A percentile compares a stretch with the other conserved stretches of the same genome.
These are phyloP conservation scores for Scaeva pyrastri DNA, from an alignment of 2,888 invertebrate species.

Conservation along the genomic window DNA sequence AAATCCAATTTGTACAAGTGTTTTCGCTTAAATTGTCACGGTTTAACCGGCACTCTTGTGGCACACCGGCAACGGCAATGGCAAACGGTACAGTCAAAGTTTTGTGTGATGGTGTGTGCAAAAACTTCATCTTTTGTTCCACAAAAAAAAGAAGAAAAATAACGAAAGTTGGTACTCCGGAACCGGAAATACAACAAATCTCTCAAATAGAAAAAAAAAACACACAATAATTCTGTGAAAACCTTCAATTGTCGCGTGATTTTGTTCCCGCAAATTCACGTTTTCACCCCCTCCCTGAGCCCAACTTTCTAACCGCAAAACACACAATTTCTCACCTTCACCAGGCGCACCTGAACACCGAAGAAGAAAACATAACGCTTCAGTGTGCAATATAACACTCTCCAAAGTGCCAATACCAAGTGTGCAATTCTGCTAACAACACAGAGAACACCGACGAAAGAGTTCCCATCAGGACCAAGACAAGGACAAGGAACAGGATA, in stretches of 20 bases:
- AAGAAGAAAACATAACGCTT: conserved; percentile 26
- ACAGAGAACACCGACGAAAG: not conserved
- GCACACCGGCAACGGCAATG: not conserved
- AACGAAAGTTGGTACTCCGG: not conserved
- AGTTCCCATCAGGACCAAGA: conserved; percentile 23
- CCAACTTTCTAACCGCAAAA: conserved; percentile 1
- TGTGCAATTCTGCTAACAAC: conserved; percentile 51
- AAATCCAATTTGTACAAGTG: conserved; percentile 73
- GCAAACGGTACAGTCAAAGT: conserved; percentile 50
- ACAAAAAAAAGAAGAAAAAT: not conserved
- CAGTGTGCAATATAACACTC: conserved; percentile 70
- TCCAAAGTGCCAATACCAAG: conserved; percentile 66
- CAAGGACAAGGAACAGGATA: not conserved
- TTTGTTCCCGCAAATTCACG: conserved; percentile 68
- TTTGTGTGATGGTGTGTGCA: conserved; percentile 40
- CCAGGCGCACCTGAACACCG: not conserved
- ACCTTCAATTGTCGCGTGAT: conserved; percentile 71
- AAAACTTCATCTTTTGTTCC: conserved; percentile 67
- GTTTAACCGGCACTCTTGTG: conserved; percentile 37
- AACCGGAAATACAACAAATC: conserved; percentile 26
- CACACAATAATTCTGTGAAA: conserved; percentile 44
- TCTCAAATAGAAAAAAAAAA: not conserved
- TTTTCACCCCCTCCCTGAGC: conserved; percentile 23
- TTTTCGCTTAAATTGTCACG: conserved; percentile 74
- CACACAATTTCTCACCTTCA: conserved; percentile 50